Evolutionary conservation across 2,888 invertebrate species (phyloP).

Genomic region (Abrostola triplasia): DNA sequence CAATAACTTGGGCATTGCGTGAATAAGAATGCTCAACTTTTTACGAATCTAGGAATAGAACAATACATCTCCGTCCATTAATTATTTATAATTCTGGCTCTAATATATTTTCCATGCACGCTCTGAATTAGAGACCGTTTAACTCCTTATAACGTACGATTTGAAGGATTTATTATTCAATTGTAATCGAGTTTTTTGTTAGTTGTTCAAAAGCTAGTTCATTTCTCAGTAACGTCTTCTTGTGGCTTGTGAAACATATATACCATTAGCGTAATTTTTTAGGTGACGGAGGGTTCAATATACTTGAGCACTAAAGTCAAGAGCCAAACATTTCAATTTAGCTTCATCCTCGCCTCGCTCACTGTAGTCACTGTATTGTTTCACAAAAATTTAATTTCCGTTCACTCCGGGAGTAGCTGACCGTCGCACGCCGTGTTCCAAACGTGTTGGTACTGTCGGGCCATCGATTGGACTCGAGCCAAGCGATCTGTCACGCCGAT

Average conservation of each 20-base stretch:
- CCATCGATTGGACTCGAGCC: constrained; percentile 38
- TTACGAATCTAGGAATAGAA: constrained; percentile 48
- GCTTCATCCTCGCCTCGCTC: constrained; percentile 3
- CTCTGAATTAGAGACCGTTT: constrained; percentile 41
- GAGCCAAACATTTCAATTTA: constrained; percentile 39
- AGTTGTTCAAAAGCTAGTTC: not conserved
- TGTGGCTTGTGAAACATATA: too few relatives aligned
- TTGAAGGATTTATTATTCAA: not conserved
- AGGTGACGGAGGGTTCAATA: not conserved
- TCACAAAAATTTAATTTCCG: constrained; percentile 58
- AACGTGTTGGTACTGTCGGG: constrained; percentile 17
- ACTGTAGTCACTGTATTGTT: constrained; percentile 19
- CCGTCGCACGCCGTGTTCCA: constrained; percentile 29
- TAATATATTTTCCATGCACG: constrained; percentile 45
- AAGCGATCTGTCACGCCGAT: constrained; percentile 42
- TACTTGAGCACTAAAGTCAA: not conserved
- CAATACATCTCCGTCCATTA: constrained; percentile 45
- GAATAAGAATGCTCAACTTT: constrained; percentile 38
- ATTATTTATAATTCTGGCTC: constrained; percentile 45
- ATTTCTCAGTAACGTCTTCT: too few relatives aligned
- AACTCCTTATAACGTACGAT: constrained; percentile 20
- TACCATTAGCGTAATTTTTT: too few relatives aligned
- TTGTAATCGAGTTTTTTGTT: constrained; percentile 3
- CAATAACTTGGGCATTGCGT: constrained; percentile 19
- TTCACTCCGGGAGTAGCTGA: constrained; percentile 28